Base-by-base conservation (phyloP, 2,888 invertebrate genomes). In the Mystacides longicornis region DNA sequence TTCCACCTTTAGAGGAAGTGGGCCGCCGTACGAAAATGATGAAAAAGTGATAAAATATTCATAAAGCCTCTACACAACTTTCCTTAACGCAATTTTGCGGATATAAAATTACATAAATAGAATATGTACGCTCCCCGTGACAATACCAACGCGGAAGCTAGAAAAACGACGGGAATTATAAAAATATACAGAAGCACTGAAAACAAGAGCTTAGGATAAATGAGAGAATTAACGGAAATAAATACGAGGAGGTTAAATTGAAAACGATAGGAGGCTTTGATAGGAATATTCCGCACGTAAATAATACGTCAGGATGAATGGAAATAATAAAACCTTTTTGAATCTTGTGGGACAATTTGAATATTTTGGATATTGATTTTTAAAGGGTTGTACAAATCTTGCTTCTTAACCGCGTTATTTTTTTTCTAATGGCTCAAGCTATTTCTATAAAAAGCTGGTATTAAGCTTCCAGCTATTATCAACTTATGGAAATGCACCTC, bases 291-390 rank as follows among this genome's bases (percentile, higher is more conserved):
- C 54, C 14, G 43, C 45, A 23, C 22, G 50, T 49, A 54, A 54
- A 54, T 54, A 7, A 7, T 49, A 49, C 49, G 50, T 54, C 49
- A 54, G 51, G 51, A 43, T 21, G 55, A 46, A 48, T 21, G 55
- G 46, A 55, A 51, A 27, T 27, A 27, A 27, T 27, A 27, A 7
- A 27, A 27, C 5, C 11, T 27, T 5, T 27, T 7, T 11, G 27
- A 27, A 27, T n/a, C n/a, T n/a, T n/a, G 27, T 27, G 27, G 27
- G 27, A 11, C 11, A 27, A 27, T 37, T 37, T 37, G 3, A n/a
- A n/a, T n/a, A n/a, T n/a, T n/a, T n/a, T n/a, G n/a, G n/a, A n/a
- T n/a, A n/a, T n/a, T n/a, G n/a, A n/a, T n/a, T n/a, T n/a, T n/a
- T n/a, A n/a, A n/a, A n/a, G n/a, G n/a, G n/a, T n/a, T n/a, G n/a